Percentiles rank a stretch among this genome's conserved stretches.
Evolutionary conservation across 2,888 invertebrate species (phyloP).

Genomic region (Polylopha cassiicola): DNA sequence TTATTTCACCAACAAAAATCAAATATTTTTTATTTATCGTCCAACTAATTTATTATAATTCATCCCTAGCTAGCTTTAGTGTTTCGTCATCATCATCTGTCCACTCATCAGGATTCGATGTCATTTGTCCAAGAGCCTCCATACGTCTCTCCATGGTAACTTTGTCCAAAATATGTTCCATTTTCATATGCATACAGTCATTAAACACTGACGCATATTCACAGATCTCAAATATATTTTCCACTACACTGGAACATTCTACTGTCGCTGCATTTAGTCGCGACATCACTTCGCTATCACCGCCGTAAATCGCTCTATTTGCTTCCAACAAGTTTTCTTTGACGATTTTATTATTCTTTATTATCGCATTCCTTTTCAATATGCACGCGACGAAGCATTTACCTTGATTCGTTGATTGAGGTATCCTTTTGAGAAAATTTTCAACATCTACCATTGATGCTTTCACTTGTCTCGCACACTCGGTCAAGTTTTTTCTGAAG

Average conservation of each 20-base stretch:
- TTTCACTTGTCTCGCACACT: constrained; percentile 62
- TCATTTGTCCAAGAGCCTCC: constrained; percentile 63
- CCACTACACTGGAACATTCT: constrained; percentile 48
- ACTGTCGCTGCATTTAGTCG: constrained; percentile 48
- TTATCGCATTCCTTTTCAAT: constrained; percentile 56
- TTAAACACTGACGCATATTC: constrained; percentile 67
- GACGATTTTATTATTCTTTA: constrained; percentile 55
- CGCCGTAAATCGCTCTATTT: constrained; percentile 55
- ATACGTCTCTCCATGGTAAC: constrained; percentile 62
- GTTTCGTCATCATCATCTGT: constrained; percentile 59
- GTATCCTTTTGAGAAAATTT: constrained; percentile 58
- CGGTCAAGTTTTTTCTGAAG: constrained; percentile 58
- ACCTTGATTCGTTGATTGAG: constrained; percentile 53
- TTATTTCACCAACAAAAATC: too few relatives aligned
- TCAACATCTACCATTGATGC: constrained; percentile 59
- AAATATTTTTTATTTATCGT: too few relatives aligned
- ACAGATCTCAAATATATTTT: constrained; percentile 61
- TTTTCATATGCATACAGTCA: constrained; percentile 70
- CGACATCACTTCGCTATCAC: constrained; percentile 58
- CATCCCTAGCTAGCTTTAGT: constrained; percentile 57
- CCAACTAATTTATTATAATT: too few relatives aligned
- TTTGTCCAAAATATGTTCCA: constrained; percentile 67
- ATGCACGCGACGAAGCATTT: constrained; percentile 71
- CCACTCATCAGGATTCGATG: constrained; percentile 55
- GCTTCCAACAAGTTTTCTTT: constrained; percentile 47